These are phyloP conservation scores for Lagria hirta DNA, from an alignment of 2,888 invertebrate genomes.

Conservation along the genomic window DNA sequence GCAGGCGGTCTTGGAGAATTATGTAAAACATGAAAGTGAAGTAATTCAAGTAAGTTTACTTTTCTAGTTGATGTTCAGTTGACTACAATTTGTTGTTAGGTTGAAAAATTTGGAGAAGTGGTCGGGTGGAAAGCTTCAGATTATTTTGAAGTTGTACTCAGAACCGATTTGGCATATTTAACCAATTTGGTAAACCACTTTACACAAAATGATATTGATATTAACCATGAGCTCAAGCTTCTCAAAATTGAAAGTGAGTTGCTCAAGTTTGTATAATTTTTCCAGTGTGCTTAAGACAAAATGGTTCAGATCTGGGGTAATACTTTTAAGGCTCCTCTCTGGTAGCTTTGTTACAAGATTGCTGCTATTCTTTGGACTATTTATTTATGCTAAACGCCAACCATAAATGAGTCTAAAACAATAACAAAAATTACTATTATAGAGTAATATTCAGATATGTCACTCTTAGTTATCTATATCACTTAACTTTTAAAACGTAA, in stretches of 20 bases:
- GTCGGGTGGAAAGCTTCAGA: constrained; percentile 79
- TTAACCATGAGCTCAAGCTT: constrained; percentile 76
- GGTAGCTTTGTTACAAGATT: too few species aligned
- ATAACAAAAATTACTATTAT: too few species aligned
- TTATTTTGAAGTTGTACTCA: constrained; percentile 72
- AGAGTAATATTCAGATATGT: too few species aligned
- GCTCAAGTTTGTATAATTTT: neutral
- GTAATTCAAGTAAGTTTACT: constrained; percentile 42
- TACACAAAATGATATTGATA: constrained; percentile 69
- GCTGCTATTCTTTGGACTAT: too few species aligned
- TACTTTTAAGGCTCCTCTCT: too few species aligned
- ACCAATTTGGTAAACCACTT: constrained; percentile 72
- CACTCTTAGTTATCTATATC: too few species aligned
- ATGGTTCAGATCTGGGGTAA: neutral
- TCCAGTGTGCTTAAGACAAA: neutral
- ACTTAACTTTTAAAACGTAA: too few species aligned
- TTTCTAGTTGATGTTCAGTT: neutral
- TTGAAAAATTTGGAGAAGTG: constrained; percentile 77
- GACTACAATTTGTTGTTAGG: constrained; percentile 59
- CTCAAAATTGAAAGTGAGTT: constrained; percentile 77
- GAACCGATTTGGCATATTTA: constrained; percentile 75
- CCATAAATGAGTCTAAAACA: too few species aligned
- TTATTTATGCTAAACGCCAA: too few species aligned
- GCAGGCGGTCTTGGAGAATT: constrained; percentile 45
- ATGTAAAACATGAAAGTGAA: constrained; percentile 46